Percentiles rank a stretch among this genome's conserved stretches.
phyloP scores from a whole-genome alignment of 2,113 vertebrate species.

The Natator depressus region DNA sequence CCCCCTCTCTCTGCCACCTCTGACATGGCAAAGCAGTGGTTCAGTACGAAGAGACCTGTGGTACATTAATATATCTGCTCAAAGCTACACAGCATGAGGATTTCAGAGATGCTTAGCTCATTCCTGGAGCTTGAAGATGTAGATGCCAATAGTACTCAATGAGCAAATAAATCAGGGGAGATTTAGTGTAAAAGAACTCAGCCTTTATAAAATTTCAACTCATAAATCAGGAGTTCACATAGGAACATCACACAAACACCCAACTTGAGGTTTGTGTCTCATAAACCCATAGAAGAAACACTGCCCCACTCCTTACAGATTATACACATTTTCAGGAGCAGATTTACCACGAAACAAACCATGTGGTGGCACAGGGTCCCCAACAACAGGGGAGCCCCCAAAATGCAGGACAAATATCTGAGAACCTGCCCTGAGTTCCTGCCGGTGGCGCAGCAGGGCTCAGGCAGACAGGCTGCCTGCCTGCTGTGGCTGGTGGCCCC shows the following conservation, averaged over 20 bases:
- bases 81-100: conserved; percentile 63
- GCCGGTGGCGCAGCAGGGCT: no score
- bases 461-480: no score
- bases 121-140: conserved; percentile 49
- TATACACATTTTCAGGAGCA: background rate
- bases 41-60: conserved; percentile 33
- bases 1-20: conserved; percentile 38
- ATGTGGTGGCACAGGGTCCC: no score
- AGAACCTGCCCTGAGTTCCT: no score
- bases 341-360: no score
- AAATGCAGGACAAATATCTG: no score
- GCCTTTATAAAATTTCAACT: conserved; percentile 26
- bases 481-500: no score
- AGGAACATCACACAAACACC: conserved; percentile 10
- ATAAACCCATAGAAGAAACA: background rate
- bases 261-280: background rate
- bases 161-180: conserved; percentile 46
- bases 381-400: no score
- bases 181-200: conserved; percentile 11
- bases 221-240: background rate
- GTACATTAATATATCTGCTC: conserved; percentile 56
- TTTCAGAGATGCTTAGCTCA: conserved; percentile 56
- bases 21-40: conserved; percentile 46
- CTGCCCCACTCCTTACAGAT: background rate
- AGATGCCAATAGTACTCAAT: conserved; percentile 39